phyloP scores from a whole-genome alignment of 2,113 vertebrate genomes.

The Mirza zaza region DNA sequence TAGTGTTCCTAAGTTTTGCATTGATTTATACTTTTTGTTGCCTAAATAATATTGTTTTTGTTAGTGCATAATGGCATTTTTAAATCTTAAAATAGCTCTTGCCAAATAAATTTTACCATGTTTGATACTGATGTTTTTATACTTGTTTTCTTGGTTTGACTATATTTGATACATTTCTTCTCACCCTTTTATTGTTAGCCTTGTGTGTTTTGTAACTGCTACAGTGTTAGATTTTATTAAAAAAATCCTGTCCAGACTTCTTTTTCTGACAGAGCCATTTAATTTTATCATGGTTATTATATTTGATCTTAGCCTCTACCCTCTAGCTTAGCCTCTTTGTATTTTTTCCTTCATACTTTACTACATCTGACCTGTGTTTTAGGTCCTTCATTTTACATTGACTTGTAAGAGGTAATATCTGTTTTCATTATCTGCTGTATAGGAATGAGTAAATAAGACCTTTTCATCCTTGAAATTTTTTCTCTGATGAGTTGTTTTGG shows the following conservation, averaged over 20 bases:
- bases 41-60: neutral
- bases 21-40: neutral
- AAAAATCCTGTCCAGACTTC: neutral
- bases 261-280: neutral
- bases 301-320: neutral
- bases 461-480: neutral
- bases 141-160: neutral
- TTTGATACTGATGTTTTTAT: conserved; percentile 11
- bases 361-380: neutral
- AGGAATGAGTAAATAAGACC: conserved; percentile 23
- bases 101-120: neutral
- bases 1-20: neutral
- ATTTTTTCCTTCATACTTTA: neutral
- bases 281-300: neutral
- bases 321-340: neutral
- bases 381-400: neutral
- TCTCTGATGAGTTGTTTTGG: neutral
- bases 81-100: conserved; percentile 15
- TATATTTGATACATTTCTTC: conserved; percentile 11
- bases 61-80: neutral
- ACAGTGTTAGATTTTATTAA: neutral
- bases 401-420: neutral
- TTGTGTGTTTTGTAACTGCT: neutral
- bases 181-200: neutral
- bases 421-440: neutral